A percentile compares a stretch with the other conserved stretches of the same genome.
Conservation (phyloP, 2,888 invertebrate genomes). For the Epinotia brunnichana region DNA sequence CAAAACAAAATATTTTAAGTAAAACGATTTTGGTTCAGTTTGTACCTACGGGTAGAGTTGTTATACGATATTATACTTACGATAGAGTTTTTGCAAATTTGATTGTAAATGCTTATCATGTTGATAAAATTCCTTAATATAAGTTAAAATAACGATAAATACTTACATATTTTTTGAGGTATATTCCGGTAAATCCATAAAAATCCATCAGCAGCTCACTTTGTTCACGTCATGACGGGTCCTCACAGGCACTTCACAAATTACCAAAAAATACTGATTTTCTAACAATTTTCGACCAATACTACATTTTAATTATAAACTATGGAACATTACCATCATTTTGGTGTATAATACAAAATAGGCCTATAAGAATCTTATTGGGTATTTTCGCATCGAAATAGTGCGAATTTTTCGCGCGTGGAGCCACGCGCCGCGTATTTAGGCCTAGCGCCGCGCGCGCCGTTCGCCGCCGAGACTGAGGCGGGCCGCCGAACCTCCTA, state of each 20-base stretch:
- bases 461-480: conserved; percentile 43
- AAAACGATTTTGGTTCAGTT: not conserved
- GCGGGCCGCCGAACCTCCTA: not conserved
- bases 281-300: conserved; percentile 52
- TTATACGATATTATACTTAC: not conserved
- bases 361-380: conserved; percentile 82
- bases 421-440: conserved; percentile 64
- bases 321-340: conserved; percentile 51
- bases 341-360: conserved; percentile 64
- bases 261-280: conserved; percentile 57
- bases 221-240: conserved; percentile 47
- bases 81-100: conserved; percentile 30
- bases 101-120: conserved; percentile 32
- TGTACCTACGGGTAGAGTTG: not conserved
- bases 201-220: conserved; percentile 46
- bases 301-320: conserved; percentile 60
- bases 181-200: conserved; percentile 54
- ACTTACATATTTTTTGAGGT: conserved; percentile 62
- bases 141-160: conserved; percentile 50
- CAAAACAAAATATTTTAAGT: not conserved
- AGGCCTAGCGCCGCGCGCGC: conserved; percentile 68
- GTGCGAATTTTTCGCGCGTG: conserved; percentile 74
- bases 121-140: conserved; percentile 34
- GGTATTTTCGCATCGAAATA: conserved; percentile 57
- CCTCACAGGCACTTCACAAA: conserved; percentile 63